A percentile compares a stretch with the other conserved stretches of the same genome.
phyloP scores from a whole-genome alignment of 2,797 vertebrate species.

The Squalus acanthias region DNA sequence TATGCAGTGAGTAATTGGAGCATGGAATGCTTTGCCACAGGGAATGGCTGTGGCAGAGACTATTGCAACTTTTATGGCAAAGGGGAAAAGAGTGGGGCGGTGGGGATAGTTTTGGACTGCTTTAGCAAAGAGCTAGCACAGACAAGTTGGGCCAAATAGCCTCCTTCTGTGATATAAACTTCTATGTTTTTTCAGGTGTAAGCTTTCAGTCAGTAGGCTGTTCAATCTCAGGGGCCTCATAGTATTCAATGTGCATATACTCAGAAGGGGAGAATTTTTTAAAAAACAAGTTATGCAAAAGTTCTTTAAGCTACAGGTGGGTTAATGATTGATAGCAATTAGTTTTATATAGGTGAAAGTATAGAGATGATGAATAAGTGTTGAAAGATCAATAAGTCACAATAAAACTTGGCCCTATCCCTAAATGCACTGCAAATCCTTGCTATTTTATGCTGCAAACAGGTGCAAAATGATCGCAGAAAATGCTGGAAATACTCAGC shows the following conservation, averaged over 20 bases:
- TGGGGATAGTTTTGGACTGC: no score
- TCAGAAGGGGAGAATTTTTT: not conserved
- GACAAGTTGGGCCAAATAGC: no score
- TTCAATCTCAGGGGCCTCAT: not conserved
- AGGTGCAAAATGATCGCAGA: no score
- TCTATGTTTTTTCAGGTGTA: no score
- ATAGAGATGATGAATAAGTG: not conserved
- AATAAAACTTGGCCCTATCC: not conserved
- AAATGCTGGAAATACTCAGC: not conserved
- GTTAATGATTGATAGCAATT: not conserved
- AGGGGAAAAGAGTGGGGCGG: not conserved
- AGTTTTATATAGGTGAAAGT: not conserved
- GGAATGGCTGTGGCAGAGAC: not conserved
- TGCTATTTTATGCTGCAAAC: no score
- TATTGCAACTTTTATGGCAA: not conserved
- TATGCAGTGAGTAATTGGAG: not conserved
- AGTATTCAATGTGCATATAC: not conserved
- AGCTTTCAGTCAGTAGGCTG: not conserved
- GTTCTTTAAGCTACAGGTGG: not conserved
- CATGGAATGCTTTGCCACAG: not conserved
- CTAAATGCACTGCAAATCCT: no score
- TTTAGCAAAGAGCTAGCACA: no score
- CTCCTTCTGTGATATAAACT: no score
- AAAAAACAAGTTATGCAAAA: not conserved
- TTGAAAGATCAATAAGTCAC: not conserved